Base-by-base conservation (phyloP, 2,888 invertebrate genomes). In the Drosophila lacicola region DNA sequence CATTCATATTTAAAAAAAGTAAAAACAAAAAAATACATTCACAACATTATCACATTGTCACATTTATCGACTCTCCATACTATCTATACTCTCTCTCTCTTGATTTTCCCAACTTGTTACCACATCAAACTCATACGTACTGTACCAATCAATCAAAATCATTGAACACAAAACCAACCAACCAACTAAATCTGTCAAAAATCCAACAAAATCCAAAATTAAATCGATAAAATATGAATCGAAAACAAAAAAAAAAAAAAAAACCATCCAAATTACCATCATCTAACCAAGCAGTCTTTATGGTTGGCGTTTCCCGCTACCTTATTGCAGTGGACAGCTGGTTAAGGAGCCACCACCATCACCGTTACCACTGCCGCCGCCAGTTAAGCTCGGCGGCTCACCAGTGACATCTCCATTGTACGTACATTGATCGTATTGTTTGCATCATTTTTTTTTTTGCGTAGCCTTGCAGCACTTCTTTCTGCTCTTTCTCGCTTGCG, bases 221-320 rank as follows among this genome's bases (percentile, higher is more conserved):
- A 57, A 60, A 55, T 37, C 33, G 17, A 37, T n/a, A 55, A 46
- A 45, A 60, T 54, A 39, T 9, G 36, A 61, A 42, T 13, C n/a
- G 4, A 49, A 74, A 53, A 60, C n/a, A 4, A 58, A 56, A 56
- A 36, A 67, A 54, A 34, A 41, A 17, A 64, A 58, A 55, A 69
- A 37, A 49, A 64, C 56, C 53, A 70, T 72, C 70, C 65, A 66
- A 85, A 78, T 70, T 74, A 79, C 69, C 74, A 87, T 82, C 76
- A 87, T 85, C 82, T 92, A 92, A 92, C 91, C 90, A 91, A 90
- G 91, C 96, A 97, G 97, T 96, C 96, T 97, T 95, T 97, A 97
- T 95, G 96, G 97, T 96, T 97, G 97, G 97, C 97, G 97, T 95
- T 97, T 97, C 95, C 97, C 97, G 95, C 96, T 97, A 95, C 97